Conservation (phyloP, 2,888 invertebrate species). For the Rhaphigaster nebulosa region DNA sequence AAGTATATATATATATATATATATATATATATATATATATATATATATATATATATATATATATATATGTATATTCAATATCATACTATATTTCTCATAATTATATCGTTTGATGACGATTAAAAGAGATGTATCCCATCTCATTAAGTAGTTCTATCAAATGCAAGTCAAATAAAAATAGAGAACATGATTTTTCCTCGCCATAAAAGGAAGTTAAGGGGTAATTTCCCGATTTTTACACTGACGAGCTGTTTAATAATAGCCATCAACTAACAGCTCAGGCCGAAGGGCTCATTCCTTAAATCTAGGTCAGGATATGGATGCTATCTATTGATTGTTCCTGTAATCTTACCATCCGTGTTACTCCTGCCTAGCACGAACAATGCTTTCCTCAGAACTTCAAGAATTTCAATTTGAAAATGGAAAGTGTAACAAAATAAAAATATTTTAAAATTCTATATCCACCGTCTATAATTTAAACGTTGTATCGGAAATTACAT, state of each 20-base stretch:
- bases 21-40: too few species aligned
- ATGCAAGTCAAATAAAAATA: background rate
- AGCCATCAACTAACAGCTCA: background rate
- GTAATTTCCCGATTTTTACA: too few species aligned
- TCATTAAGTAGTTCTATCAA: background rate
- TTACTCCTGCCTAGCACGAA: conserved; percentile 16
- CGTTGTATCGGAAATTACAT: too few species aligned
- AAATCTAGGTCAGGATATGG: conserved; percentile 8
- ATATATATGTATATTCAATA: too few species aligned
- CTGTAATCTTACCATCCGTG: background rate
- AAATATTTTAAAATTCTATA: too few species aligned
- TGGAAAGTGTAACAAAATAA: background rate
- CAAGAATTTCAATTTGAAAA: background rate
- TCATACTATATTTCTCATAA: too few species aligned
- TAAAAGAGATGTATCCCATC: too few species aligned
- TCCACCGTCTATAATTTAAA: too few species aligned
- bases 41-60: too few species aligned
- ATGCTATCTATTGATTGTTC: conserved; percentile 7
- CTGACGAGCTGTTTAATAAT: too few species aligned
- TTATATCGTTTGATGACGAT: too few species aligned
- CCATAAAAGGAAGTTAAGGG: background rate
- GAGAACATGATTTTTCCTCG: background rate
- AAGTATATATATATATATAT: too few species aligned
- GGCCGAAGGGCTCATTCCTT: background rate
- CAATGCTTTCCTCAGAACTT: background rate